Evolutionary conservation across 2,797 vertebrate genomes (phyloP).

Genomic region (Parauchenoglanis ngamensis): DNA sequence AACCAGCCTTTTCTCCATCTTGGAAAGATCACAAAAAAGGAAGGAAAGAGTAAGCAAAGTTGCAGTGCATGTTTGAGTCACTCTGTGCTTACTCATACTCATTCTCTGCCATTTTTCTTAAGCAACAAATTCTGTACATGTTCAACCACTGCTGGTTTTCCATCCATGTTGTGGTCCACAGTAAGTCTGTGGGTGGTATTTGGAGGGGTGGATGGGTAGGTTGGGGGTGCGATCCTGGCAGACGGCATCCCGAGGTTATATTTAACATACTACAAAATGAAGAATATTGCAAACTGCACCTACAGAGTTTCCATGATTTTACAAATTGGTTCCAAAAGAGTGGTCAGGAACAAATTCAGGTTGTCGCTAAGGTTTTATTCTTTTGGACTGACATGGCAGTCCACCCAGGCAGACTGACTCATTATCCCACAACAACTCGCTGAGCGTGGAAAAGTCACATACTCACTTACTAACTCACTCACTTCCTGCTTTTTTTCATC

Average conservation of each 20-base stretch:
- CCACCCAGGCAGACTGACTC: constrained; percentile 64
- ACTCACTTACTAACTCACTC: background rate
- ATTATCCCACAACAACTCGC: constrained; percentile 45
- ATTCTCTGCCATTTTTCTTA: background rate
- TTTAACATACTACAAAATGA: constrained; percentile 57
- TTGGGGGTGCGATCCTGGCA: constrained; percentile 52
- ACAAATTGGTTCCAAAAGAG: constrained; percentile 48
- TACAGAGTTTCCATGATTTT: constrained; percentile 57
- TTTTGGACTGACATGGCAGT: constrained; percentile 59
- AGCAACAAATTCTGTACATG: background rate
- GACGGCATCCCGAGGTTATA: constrained; percentile 59
- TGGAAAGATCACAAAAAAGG: background rate
- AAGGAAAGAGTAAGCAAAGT: constrained; percentile 7
- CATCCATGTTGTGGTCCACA: constrained; percentile 13
- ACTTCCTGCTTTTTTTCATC: background rate
- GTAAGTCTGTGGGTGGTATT: constrained; percentile 12
- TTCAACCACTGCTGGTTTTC: constrained; percentile 7
- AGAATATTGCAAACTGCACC: constrained; percentile 50
- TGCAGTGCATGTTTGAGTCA: constrained; percentile 8
- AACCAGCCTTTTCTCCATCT: background rate
- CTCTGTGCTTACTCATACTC: constrained; percentile 7
- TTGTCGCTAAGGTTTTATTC: constrained; percentile 49
- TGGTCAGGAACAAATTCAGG: constrained; percentile 60
- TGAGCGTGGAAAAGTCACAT: background rate
- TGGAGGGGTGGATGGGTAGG: background rate